These are phyloP conservation scores for Gadopsis marmoratus DNA, from an alignment of 2,797 vertebrate genomes.

Conservation along the genomic window DNA sequence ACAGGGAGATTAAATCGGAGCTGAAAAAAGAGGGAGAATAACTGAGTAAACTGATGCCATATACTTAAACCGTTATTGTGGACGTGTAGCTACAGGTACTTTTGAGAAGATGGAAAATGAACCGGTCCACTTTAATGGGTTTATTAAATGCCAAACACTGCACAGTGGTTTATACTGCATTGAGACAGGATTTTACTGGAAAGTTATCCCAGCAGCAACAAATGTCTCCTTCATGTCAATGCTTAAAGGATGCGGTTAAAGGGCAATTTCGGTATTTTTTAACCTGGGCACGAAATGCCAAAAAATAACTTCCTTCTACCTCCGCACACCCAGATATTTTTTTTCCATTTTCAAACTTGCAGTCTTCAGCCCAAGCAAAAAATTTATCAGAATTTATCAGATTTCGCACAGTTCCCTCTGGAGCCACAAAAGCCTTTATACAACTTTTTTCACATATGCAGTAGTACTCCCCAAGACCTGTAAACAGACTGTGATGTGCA, in stretches of 20 bases:
- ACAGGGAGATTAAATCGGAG: slow-evolving; percentile 1
- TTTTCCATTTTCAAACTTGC: slow-evolving; percentile 9
- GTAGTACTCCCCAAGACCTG: slow-evolving; percentile 1
- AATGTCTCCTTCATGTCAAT: not conserved
- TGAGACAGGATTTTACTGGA: slow-evolving; percentile 26
- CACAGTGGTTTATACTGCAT: not conserved
- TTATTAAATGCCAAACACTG: slow-evolving; percentile 31
- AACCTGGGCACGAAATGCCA: no score
- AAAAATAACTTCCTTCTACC: slow-evolving; percentile 10
- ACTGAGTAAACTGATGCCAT: not conserved
- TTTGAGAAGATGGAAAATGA: slow-evolving; percentile 20
- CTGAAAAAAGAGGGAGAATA: slow-evolving; percentile 7
- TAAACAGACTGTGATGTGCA: slow-evolving; percentile 25
- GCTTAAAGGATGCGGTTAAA: not conserved
- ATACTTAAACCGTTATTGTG: not conserved
- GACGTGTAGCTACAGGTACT: not conserved
- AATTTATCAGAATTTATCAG: not conserved
- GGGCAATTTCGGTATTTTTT: no score
- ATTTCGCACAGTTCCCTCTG: not conserved
- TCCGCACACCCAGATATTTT: not conserved
- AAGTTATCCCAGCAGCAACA: slow-evolving; percentile 22
- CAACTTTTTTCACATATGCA: slow-evolving; percentile 4
- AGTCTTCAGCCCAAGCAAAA: not conserved
- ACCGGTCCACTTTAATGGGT: slow-evolving; percentile 8
- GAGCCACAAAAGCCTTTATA: not conserved